These are phyloP conservation scores for Marcusenius ussheri DNA, from an alignment of 2,113 vertebrate genomes.

Conservation along the genomic window DNA sequence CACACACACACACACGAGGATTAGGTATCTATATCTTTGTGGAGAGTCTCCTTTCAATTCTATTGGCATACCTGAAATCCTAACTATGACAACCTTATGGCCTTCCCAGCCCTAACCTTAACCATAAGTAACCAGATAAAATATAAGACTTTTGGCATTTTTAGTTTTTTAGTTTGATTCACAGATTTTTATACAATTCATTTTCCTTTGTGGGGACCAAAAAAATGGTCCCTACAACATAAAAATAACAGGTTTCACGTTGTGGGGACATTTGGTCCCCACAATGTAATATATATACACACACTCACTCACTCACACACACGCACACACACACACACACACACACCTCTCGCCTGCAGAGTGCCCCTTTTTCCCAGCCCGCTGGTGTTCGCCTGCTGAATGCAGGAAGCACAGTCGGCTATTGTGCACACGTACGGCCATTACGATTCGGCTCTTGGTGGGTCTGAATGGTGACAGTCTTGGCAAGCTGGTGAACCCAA, in stretches of 20 bases:
- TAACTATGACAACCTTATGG: background rate
- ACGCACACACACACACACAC: background rate
- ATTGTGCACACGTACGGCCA: conserved; percentile 10
- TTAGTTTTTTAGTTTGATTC: background rate
- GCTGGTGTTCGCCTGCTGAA: background rate
- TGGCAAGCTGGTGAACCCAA: conserved; percentile 11
- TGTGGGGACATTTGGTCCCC: background rate
- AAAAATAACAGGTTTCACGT: background rate
- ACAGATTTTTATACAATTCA: background rate
- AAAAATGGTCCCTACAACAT: background rate
- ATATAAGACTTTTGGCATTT: background rate
- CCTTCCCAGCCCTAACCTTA: background rate
- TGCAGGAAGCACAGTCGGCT: conserved; percentile 5
- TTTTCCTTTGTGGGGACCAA: background rate
- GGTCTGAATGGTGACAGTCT: conserved; percentile 9
- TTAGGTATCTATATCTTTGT: background rate
- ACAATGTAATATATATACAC: background rate
- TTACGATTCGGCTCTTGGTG: background rate
- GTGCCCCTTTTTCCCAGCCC: background rate
- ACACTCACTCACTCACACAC: background rate
- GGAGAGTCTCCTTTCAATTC: background rate
- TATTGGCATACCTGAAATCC: background rate
- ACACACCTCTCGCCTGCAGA: background rate
- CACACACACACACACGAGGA: background rate
- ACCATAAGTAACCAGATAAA: background rate